phyloP scores from a whole-genome alignment of 1,140 invertebrate genomes.

The Campoletis sonorensis region DNA sequence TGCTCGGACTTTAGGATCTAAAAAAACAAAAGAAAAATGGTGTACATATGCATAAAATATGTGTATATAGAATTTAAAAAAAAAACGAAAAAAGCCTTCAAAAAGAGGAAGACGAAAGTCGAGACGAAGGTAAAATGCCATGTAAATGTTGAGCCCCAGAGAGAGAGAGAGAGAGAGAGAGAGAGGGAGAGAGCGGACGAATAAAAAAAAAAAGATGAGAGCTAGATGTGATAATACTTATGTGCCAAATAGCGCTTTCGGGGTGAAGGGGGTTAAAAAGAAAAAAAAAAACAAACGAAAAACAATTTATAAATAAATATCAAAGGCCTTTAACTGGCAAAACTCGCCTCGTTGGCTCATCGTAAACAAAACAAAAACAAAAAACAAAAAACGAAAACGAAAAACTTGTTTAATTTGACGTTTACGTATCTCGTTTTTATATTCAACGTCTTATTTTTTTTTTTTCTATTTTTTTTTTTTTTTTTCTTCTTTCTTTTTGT shows the following conservation, averaged over 20 bases:
- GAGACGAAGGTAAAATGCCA: no score
- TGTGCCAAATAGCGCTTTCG: conserved; percentile 74
- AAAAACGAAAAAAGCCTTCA: not conserved
- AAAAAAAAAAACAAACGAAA: no score
- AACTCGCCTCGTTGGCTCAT: conserved; percentile 65
- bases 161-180: no score
- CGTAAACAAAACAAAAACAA: conserved; percentile 51
- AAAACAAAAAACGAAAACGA: conserved; percentile 42
- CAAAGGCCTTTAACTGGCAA: conserved; percentile 53
- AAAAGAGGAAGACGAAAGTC: not conserved
- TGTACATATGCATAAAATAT: no score
- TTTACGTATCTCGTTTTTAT: conserved; percentile 40
- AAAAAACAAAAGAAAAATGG: not conserved
- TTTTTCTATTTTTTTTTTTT: no score
- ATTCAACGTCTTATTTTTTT: conserved; percentile 8
- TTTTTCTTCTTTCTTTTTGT: conserved; percentile 48
- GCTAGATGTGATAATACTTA: conserved; percentile 73
- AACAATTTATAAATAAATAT: conserved; percentile 37
- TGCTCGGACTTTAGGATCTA: not conserved
- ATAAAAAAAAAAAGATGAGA: conserved; percentile 57
- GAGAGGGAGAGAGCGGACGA: conserved; percentile 46
- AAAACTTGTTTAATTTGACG: conserved; percentile 34
- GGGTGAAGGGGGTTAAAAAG: conserved; percentile 45
- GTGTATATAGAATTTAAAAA: not conserved
- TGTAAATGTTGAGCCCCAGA: conserved; percentile 28